These are phyloP conservation scores for Euleptes europaea DNA, from an alignment of 2,113 vertebrate genomes.

Conservation along the genomic window DNA sequence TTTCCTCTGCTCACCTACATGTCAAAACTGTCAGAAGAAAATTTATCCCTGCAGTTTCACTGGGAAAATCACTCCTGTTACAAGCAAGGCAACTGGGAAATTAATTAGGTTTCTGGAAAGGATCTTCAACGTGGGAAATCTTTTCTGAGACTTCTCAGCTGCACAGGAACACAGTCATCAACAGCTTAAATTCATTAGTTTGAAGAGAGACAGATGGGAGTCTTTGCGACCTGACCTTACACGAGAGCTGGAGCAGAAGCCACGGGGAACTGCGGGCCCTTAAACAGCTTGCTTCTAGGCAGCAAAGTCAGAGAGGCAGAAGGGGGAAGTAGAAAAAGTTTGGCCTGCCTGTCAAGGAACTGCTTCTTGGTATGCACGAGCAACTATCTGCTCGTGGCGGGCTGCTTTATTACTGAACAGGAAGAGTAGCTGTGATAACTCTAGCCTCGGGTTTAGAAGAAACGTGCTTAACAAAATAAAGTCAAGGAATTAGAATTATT, in stretches of 20 bases:
- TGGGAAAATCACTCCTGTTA: slow-evolving; percentile 47
- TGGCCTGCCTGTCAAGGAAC: neutral
- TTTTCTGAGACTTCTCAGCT: slow-evolving; percentile 61
- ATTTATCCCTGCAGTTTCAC: slow-evolving; percentile 22
- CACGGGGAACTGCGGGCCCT: neutral
- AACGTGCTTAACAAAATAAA: slow-evolving; percentile 1
- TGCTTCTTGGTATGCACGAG: too few relatives aligned
- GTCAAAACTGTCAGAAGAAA: slow-evolving; percentile 15
- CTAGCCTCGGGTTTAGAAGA: slow-evolving; percentile 5
- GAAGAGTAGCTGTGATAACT: neutral
- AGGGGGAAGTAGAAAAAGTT: neutral
- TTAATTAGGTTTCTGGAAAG: slow-evolving; percentile 60
- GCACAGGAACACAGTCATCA: slow-evolving; percentile 61
- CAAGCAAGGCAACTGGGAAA: slow-evolving; percentile 46
- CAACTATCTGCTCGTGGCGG: neutral
- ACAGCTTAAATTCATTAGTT: slow-evolving; percentile 43
- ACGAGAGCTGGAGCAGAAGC: neutral
- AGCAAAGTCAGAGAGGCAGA: neutral
- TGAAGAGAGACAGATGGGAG: slow-evolving; percentile 63
- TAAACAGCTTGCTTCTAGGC: neutral
- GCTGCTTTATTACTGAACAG: neutral
- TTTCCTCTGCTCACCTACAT: slow-evolving; percentile 30
- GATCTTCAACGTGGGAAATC: slow-evolving; percentile 57
- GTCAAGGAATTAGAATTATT: neutral
- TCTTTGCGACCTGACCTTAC: slow-evolving; percentile 2